Percentiles rank a stretch among this genome's conserved stretches.
Evolutionary conservation across 2,888 invertebrate genomes (phyloP).

Genomic region (Saturnia pavonia): DNA sequence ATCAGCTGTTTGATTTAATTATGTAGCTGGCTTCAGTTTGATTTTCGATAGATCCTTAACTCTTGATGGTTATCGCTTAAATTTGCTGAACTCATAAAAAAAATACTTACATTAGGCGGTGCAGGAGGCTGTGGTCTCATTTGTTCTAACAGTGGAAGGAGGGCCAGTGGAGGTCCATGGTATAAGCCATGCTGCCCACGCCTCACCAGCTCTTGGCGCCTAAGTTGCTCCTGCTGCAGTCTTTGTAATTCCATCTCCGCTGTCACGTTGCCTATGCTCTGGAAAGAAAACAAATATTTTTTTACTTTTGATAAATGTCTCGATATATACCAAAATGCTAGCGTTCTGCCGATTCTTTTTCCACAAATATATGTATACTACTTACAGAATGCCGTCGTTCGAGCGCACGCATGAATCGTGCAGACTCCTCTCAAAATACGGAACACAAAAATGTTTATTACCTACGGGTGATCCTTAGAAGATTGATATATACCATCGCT

Average conservation of each 20-base stretch:
- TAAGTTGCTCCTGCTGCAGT: slow-evolving; percentile 84
- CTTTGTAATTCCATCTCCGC: slow-evolving; percentile 86
- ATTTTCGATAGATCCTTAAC: too few species aligned
- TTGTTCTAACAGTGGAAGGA: slow-evolving; percentile 87
- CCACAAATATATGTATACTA: neutral
- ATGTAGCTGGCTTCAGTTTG: too few species aligned
- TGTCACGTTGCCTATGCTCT: slow-evolving; percentile 73
- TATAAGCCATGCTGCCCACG: slow-evolving; percentile 72
- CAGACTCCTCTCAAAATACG: too few species aligned
- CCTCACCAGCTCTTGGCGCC: slow-evolving; percentile 80
- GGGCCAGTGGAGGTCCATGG: slow-evolving; percentile 84
- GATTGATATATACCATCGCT: too few species aligned
- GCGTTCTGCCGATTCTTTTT: neutral
- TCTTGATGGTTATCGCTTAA: too few species aligned
- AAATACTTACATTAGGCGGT: slow-evolving; percentile 62
- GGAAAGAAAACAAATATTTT: slow-evolving; percentile 35
- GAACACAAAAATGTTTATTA: too few species aligned
- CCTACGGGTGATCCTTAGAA: too few species aligned
- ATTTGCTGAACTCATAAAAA: too few species aligned
- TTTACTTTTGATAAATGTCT: neutral
- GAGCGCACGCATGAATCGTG: too few species aligned
- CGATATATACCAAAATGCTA: neutral
- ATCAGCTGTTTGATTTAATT: too few species aligned
- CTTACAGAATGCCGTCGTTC: too few species aligned
- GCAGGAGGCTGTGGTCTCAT: slow-evolving; percentile 73